Base-by-base conservation (phyloP, 1,140 invertebrate genomes). In the Archivesica marissinica region DNA sequence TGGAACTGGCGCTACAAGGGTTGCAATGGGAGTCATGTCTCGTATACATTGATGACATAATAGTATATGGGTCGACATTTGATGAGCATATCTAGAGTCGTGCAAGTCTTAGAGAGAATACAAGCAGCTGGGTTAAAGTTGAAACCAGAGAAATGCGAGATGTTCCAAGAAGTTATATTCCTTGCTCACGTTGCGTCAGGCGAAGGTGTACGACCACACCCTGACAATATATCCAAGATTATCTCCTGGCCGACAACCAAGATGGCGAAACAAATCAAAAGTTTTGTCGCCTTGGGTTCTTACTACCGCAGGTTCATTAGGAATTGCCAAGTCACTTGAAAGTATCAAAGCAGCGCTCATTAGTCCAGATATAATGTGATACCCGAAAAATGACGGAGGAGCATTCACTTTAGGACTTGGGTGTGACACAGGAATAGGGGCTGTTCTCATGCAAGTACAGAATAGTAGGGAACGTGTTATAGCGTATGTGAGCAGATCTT, bases 391-490 rank as follows among this genome's bases (percentile, higher is more conserved):
- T 33, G 50, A 39, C 1, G 74, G 6, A 3, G 74, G 50, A 7
- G 82, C 59, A 7, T 91, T 88, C 64, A 39, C 38, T 23, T 23
- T 87, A 25, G 54, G 89, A 52, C 75, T 64, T n/a, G 87, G 90
- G 20, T 81, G 70, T 72, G 64, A 81, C 13, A 9, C 28, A n/a
- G 90, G 84, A 11, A 25, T 91, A 35, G 91, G 90, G 15, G 88
- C 85, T 11, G 90, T 90, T 0, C n/a, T 70, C 20, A 81, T 66
- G 15, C 91, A 92, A 82, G 39, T 52, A 30, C 79, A 89, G 54
- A 80, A 89, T 6, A 86, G 87, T 59, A 39, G 74, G 15, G 78
- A 88, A 54, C 28, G 80, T 17, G 85, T 87, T 0, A 86, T 92
- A 11, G 87, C 88, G 1, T 85, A 87, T 78, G 77, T 72, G 7